phyloP scores from a whole-genome alignment of 2,888 invertebrate species.

The Tubulanus polymorphus region DNA sequence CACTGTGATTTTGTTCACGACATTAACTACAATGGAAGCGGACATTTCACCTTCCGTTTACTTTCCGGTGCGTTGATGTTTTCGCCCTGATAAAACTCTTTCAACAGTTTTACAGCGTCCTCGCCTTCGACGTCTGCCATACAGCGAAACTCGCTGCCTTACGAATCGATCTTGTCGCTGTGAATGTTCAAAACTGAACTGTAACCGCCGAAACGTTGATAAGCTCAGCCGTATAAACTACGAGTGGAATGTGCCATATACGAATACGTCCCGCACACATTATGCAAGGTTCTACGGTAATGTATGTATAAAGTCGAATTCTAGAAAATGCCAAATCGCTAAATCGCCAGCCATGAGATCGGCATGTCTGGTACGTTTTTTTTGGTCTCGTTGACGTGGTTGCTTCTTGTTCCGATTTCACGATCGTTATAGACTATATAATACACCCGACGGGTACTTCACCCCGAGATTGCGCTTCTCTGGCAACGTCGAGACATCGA shows the following conservation, averaged over 20 bases:
- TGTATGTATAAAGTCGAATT: too few relatives aligned
- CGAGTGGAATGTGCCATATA: conserved; percentile 60
- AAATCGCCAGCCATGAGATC: conserved; percentile 92
- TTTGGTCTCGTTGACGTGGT: conserved; percentile 84
- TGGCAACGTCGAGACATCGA: conserved; percentile 58
- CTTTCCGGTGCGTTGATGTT: conserved; percentile 66
- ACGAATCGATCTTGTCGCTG: conserved; percentile 25
- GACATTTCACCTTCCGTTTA: conserved; percentile 43
- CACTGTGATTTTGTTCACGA: too few relatives aligned
- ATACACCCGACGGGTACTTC: conserved; percentile 99
- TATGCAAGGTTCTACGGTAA: conserved; percentile 97
- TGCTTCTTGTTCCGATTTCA: conserved; percentile 77
- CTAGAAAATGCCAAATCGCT: too few relatives aligned
- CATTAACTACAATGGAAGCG: too few relatives aligned
- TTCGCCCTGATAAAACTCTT: conserved; percentile 89
- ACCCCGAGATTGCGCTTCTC: conserved; percentile 70
- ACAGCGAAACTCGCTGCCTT: conserved; percentile 33
- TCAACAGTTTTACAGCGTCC: conserved; percentile 81
- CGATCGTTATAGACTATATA: conserved; percentile 66
- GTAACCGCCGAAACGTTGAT: conserved; percentile 94
- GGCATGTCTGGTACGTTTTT: conserved; percentile 94
- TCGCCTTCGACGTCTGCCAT: conserved; percentile 67
- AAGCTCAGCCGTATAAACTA: conserved; percentile 89
- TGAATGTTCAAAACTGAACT: conserved; percentile 82
- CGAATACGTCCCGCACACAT: conserved; percentile 76